Percentiles rank a stretch among this genome's conserved stretches.
Conservation (phyloP, 2,113 vertebrate genomes). For the Acanthisitta chloris region DNA sequence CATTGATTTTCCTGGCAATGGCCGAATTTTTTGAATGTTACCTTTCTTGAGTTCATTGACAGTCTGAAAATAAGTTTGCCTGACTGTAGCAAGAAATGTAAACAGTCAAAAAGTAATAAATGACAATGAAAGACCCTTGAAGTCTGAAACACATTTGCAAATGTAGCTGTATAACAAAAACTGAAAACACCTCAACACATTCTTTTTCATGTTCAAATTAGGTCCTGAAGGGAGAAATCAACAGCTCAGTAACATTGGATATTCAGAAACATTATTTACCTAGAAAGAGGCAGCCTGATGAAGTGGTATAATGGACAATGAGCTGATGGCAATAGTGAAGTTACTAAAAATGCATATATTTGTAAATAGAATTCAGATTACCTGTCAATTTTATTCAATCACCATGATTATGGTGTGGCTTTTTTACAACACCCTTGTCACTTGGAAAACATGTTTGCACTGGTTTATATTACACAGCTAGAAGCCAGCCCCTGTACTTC, state of each 20-base stretch:
- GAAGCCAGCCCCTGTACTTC: background rate
- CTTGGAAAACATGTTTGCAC: background rate
- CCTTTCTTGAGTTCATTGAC: background rate
- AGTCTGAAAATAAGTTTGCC: background rate
- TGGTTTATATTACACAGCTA: background rate
- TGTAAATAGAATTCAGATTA: background rate
- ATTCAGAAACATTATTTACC: background rate
- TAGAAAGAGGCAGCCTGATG: background rate
- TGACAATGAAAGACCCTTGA: background rate
- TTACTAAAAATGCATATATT: background rate
- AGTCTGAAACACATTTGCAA: background rate
- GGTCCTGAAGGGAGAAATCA: background rate
- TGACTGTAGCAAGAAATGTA: background rate
- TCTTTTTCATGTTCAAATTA: background rate
- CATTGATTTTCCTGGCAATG: background rate
- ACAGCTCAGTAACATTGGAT: background rate
- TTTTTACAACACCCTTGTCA: background rate
- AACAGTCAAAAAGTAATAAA: background rate
- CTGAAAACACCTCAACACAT: background rate
- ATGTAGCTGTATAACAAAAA: background rate
- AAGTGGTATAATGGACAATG: background rate
- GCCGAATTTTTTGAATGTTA: background rate
- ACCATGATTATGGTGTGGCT: background rate
- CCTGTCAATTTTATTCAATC: background rate
- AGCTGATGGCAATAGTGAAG: background rate